phyloP scores from a whole-genome alignment of 1,140 invertebrate species.

The Cherax quadricarinatus region DNA sequence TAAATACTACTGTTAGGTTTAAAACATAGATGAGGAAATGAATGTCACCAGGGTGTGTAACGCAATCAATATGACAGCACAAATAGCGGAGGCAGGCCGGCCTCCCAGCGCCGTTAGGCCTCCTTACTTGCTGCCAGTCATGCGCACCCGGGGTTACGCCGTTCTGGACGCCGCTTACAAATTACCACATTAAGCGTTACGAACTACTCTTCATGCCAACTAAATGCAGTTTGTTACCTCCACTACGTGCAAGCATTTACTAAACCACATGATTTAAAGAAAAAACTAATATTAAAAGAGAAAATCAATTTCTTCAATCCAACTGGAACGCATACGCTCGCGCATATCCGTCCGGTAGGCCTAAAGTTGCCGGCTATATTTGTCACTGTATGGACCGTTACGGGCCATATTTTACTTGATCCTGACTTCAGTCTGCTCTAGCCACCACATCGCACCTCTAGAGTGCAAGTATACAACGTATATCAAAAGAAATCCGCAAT shows the following conservation, averaged over 20 bases:
- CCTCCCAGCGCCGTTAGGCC: conserved; percentile 17
- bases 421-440: neutral
- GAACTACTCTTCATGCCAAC: too few species aligned
- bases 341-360: conserved; percentile 36
- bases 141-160: conserved; percentile 54
- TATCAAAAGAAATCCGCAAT: conserved; percentile 28
- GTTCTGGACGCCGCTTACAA: conserved; percentile 4
- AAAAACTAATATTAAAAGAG: neutral
- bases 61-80: too few species aligned
- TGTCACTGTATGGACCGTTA: neutral
- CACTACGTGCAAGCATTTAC: too few species aligned
- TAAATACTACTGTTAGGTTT: too few species aligned
- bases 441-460: neutral
- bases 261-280: neutral
- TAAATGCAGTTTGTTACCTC: too few species aligned
- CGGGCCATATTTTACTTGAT: neutral
- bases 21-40: too few species aligned
- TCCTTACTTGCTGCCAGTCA: conserved; percentile 33
- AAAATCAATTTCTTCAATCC: neutral
- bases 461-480: neutral
- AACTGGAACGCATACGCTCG: conserved; percentile 47
- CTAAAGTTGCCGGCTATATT: conserved; percentile 37
- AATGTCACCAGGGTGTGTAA: too few species aligned
- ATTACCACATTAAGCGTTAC: too few species aligned
- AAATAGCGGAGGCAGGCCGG: too few species aligned